phyloP scores from a whole-genome alignment of 2,113 vertebrate species.

The Paratilapia polleni region DNA sequence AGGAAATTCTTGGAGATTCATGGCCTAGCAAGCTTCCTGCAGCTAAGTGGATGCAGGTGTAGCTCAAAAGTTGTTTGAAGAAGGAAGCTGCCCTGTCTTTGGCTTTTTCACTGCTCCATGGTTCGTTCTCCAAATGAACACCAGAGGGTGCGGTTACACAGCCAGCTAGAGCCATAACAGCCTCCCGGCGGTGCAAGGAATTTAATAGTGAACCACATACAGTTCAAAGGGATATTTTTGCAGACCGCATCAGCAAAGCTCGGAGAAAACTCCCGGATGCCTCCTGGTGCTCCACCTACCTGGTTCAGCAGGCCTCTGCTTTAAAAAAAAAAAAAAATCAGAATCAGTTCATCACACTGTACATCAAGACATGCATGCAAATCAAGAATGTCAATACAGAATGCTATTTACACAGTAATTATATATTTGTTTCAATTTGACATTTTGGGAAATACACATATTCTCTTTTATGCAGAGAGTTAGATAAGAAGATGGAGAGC shows the following conservation, averaged over 20 bases:
- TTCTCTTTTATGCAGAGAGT: too few relatives aligned
- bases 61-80: slow-evolving; percentile 12
- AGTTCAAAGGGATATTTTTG: slow-evolving; percentile 33
- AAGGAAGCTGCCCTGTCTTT: background rate
- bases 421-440: background rate
- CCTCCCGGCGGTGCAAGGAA: background rate
- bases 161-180: slow-evolving; percentile 1
- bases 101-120: background rate
- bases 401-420: background rate
- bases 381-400: background rate
- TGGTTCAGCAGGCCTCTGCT: background rate
- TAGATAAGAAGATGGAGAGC: too few relatives aligned
- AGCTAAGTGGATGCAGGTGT: slow-evolving; percentile 10
- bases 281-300: slow-evolving; percentile 8
- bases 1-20: background rate
- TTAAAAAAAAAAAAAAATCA: background rate
- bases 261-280: slow-evolving; percentile 10
- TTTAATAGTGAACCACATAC: background rate
- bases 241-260: slow-evolving; percentile 5
- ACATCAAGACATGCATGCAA: background rate
- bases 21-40: background rate
- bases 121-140: slow-evolving; percentile 35
- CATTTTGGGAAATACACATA: background rate
- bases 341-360: background rate
- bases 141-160: slow-evolving; percentile 54